Evolutionary conservation across 2,888 invertebrate species (phyloP).

Genomic region (Palloptera scutellata): DNA sequence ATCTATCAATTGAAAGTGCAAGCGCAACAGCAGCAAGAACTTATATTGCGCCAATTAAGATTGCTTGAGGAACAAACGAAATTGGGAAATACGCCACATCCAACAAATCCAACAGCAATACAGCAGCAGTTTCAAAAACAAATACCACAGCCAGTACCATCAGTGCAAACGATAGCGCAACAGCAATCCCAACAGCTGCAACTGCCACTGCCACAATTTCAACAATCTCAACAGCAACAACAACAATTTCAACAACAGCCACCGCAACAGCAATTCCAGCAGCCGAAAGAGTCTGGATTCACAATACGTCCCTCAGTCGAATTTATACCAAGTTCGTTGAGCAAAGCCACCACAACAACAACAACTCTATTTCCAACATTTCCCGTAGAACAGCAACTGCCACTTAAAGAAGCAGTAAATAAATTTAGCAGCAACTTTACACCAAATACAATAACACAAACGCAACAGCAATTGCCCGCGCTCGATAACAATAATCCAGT

Average conservation of each 20-base stretch:
- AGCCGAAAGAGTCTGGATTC: conserved; percentile 47
- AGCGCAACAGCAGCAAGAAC: conserved; percentile 76
- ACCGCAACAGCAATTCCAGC: conserved; percentile 53
- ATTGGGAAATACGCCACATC: conserved; percentile 25
- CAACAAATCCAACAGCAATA: conserved; percentile 40
- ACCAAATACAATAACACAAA: conserved; percentile 31
- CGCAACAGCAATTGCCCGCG: conserved; percentile 36
- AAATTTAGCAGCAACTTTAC: conserved; percentile 51
- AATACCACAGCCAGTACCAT: conserved; percentile 24
- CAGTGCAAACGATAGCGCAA: not conserved
- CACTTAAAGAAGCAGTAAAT: conserved; percentile 69
- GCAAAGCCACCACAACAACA: conserved; percentile 42
- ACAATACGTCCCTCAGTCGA: conserved; percentile 63
- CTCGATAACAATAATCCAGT: conserved; percentile 49
- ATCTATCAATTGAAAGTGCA: conserved; percentile 72
- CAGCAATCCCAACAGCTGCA: conserved; percentile 27
- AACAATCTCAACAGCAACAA: conserved; percentile 36
- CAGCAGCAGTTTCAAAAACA: conserved; percentile 40
- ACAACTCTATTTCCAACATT: conserved; percentile 46
- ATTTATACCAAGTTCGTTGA: conserved; percentile 60
- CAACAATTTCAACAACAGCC: conserved; percentile 42
- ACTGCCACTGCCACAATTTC: conserved; percentile 36
- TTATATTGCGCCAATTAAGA: conserved; percentile 72
- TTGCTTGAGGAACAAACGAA: conserved; percentile 68
- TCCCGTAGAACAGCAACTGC: conserved; percentile 67